phyloP scores from a whole-genome alignment of 2,888 invertebrate genomes.

The Tyria jacobaeae region DNA sequence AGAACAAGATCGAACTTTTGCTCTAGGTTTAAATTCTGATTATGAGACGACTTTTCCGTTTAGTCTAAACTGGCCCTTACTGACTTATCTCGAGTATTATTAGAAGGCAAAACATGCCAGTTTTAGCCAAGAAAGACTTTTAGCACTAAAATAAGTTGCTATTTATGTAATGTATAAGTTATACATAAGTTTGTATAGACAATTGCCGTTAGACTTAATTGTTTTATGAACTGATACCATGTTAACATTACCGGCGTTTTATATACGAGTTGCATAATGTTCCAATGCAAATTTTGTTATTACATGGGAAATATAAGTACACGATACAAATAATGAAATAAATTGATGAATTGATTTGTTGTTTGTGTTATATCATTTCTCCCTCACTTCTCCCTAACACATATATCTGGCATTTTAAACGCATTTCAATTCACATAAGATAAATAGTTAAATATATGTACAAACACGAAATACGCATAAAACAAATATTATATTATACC shows the following conservation, averaged over 20 bases:
- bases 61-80: constrained; percentile 32
- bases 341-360: constrained; percentile 60
- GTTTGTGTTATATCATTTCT: constrained; percentile 48
- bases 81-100: constrained; percentile 73
- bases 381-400: no score
- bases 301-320: constrained; percentile 67
- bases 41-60: neutral
- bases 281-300: constrained; percentile 65
- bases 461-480: constrained; percentile 4
- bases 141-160: constrained; percentile 74
- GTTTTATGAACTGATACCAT: constrained; percentile 76
- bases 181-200: constrained; percentile 59
- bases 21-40: neutral
- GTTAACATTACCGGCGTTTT: constrained; percentile 64
- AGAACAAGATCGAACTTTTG: neutral
- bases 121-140: constrained; percentile 82
- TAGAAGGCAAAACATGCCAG: constrained; percentile 71
- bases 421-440: neutral
- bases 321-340: constrained; percentile 70
- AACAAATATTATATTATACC: neutral
- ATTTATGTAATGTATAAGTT: constrained; percentile 72
- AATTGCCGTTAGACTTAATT: constrained; percentile 74
- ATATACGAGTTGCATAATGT: constrained; percentile 64
- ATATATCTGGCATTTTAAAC: constrained; percentile 8
- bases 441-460: neutral